Base-by-base conservation (phyloP, 2,888 invertebrate species). In the Epirrita christyi region DNA sequence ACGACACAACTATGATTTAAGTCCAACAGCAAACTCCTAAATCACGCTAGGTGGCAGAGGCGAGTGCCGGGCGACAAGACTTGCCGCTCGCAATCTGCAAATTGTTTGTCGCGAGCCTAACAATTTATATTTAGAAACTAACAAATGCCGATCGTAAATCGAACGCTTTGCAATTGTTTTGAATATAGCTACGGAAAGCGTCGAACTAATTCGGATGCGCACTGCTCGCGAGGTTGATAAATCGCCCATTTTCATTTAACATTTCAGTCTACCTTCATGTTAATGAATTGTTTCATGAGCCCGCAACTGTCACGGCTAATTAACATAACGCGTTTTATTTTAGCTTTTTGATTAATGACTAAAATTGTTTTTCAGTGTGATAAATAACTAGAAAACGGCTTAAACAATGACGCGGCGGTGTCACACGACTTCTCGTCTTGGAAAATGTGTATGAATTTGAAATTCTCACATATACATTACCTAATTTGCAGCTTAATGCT, bases 41-140 rank as follows among this genome's bases (percentile, higher is more conserved):
- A 90, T 88, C 89, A 88, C 82, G 80, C 74, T 83, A 83, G 82
- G 85, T 83, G 83, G 81, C 84, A 79, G 77, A 78, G 78, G 75
- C 80, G 80, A 83, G 76, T 75, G 81, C 72, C 76, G 78, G 71
- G 75, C 80, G 86, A 86, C 86, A 83, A 81, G 76, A 85, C 83
- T 83, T 73, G 78, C 77, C 78, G 80, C 81, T 83, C 79, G 86
- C 88, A 85, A 86, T 87, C 87, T 89, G 80, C 88, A 86, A 90
- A 91, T 89, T 89, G 87, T 88, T 88, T 86, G 87, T 87, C 83
- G 78, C 84, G 85, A 80, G 84, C 84, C 84, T 86, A 88, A 87
- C 88, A 83, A 86, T 89, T 86, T 90, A 91, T 86, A 90, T 91
- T 88, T 91, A 91, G 91, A 80, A 59, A 76, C 76, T 78, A 83